Base-by-base conservation (phyloP, 2,797 vertebrate genomes). In the Halcyon chelicuti region DNA sequence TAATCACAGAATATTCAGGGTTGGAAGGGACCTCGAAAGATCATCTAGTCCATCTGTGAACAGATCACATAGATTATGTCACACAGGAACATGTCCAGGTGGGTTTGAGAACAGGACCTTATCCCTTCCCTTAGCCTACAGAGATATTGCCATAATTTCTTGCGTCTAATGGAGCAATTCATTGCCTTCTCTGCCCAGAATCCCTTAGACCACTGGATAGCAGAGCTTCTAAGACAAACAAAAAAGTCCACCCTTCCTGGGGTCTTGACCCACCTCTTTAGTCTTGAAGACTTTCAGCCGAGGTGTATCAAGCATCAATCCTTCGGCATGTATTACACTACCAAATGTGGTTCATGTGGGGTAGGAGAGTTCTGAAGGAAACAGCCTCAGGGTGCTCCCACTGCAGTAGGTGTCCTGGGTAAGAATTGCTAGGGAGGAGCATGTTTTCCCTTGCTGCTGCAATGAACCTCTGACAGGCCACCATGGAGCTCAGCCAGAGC, bases 351-450 rank as follows among this genome's bases (percentile, higher is more conserved):
- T 29, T 78, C 7, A 10, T 1, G 1, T 14, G n/a, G 28, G 37
- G 11, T 12, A 62, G 62, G 23, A 84, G 16, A 54, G 4, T 15
- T 79, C 33, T 68, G 63, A 35, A 70, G 4, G 26, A 54, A 76
- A 54, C 2, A 2, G 0, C 25, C 39, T 42, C 0, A 0, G 4
- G 17, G 7, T 37, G 28, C 6, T 68, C 33, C 51, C 44, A 57
- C 57, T 78, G 14, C 1, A 3, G 12, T 42, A 28, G 26, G 31
- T 63, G 31, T 29, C 31, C 60, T 35, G 33, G 29, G 42, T 1
- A 7, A 61, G 22, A 26, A 57, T 29, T 20, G n/a, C 26, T 2
- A 10, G 72, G 25, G 35, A 23, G 26, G 19, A 51, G 26, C 58
- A 47, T 0, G 0, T 35, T 71, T 55, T n/a, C 21, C 57, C 42